phyloP scores from a whole-genome alignment of 2,797 vertebrate species.

The Pempheris klunzingeri region DNA sequence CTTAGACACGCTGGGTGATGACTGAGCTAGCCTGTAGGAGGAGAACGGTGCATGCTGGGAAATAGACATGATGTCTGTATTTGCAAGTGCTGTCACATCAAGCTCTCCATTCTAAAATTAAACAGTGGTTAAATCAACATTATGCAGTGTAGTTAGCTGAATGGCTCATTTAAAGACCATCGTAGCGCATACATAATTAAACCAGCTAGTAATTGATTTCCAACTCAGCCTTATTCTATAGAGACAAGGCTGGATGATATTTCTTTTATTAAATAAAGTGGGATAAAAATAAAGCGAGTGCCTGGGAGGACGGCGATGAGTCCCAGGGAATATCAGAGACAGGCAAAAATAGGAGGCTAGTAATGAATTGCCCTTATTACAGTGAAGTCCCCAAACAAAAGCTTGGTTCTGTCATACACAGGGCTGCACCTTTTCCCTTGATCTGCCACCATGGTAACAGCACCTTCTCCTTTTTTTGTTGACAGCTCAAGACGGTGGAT shows the following conservation, averaged over 20 bases:
- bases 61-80: conserved; percentile 39
- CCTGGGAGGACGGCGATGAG: conserved; percentile 57
- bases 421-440: conserved; percentile 50
- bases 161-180: conserved; percentile 61
- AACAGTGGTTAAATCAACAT: conserved; percentile 71
- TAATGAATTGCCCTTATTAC: conserved; percentile 50
- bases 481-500: conserved; percentile 61
- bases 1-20: conserved; percentile 31
- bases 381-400: conserved; percentile 55
- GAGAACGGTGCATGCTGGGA: conserved; percentile 38
- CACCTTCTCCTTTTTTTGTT: conserved; percentile 37
- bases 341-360: conserved; percentile 9
- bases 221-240: conserved; percentile 58
- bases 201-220: conserved; percentile 68
- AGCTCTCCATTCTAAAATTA: conserved; percentile 57
- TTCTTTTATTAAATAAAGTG: conserved; percentile 62
- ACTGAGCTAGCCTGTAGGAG: conserved; percentile 35
- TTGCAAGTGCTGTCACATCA: conserved; percentile 37
- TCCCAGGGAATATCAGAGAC: conserved; percentile 48
- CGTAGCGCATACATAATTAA: conserved; percentile 70
- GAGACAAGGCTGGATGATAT: conserved; percentile 48
- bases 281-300: conserved; percentile 57
- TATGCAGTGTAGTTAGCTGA: conserved; percentile 57
- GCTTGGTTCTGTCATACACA: conserved; percentile 54
- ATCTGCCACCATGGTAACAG: conserved; percentile 76